Base-by-base conservation (phyloP, 2,888 invertebrate species). In the Lithophane socia region DNA sequence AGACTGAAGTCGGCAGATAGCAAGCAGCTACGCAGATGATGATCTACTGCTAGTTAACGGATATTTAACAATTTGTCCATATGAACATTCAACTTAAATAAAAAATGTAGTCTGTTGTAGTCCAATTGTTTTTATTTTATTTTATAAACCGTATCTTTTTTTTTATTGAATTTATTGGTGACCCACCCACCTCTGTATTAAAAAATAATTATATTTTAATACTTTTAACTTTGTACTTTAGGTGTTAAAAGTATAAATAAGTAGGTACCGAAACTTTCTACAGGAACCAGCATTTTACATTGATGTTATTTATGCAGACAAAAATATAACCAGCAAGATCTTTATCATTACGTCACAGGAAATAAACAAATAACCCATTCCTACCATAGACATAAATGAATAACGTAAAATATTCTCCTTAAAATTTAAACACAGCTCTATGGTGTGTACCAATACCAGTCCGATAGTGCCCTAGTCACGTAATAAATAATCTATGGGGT, bases 401-500 rank as follows among this genome's bases (percentile, higher is more conserved):
- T 68, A 18, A 47, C 44, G 47, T 52, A 61, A 75, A 29, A 44
- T 42, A 44, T 42, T 54, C 44, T 69, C 66, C 47, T 67, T 47
- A 49, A 52, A 79, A 56, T 49, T 66, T 24, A 13, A 73, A 69
- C 10, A 69, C 42, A 69, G 5, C 47, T 67, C 56, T 66, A 67
- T 68, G 60, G 70, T 86, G 70, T 86, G 24, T 61, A 56, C 61
- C 66, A 71, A 77, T 83, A 75, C 10, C 13, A 52, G 21, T 60
- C 56, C n/a, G 58, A 72, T 73, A 75, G 44, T 65, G 69, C 69
- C 63, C 69, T 21, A 81, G 84, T 86, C 84, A 86, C 77, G 86
- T 73, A 60, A 21, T 54, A 66, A 73, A 86, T 87, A 86, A 87
- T 86, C 77, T 87, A 81, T 79, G 29, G 68, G 71, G 84, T 79